Base-by-base conservation (phyloP, 2,888 invertebrate genomes). In the Agrotis exclamationis region DNA sequence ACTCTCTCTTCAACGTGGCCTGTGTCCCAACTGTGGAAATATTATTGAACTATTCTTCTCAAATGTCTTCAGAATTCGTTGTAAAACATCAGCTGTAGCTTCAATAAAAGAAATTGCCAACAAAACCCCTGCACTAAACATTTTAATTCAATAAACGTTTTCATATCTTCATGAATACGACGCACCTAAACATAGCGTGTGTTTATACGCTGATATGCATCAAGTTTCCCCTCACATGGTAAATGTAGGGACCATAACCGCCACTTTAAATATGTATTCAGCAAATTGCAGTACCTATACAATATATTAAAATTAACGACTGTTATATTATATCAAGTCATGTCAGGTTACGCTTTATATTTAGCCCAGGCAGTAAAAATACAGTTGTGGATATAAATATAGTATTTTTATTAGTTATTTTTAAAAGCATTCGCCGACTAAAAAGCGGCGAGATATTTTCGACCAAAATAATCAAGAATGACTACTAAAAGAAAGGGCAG, bases 121-220 rank as follows among this genome's bases (percentile, higher is more conserved):
- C 28, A 39, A 44, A 63, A 24, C 7, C 22, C 45, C 22, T 22
- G 60, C 28, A 62, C 6, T 22, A 0, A 44, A 50, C 48, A 18
- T 48, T 62, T 48, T 18, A 57, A 57, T 58, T 18, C 13, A 39
- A 51, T 63, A 57, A 47, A 44, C 11, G 13, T 44, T 54, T 75
- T 54, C 57, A 39, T 54, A 58, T 53, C 14, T 71, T 56, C 47
- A 51, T 64, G 18, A 39, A 76, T 18, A 45, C 44, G 56, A 72
- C 59, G 53, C 63, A 67, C 67, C 67, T 68, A n/a, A 39, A 56
- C 20, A 47, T 70, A 28, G 59, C 74, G 54, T 79, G 74, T 6
- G 22, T 53, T 50, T 39, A 28, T 48, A 56, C 2, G 16, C 39
- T 44, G 45, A 77, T 64, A 68, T 56, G 59, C 56, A 60, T 66